A percentile compares a stretch with the other conserved stretches of the same genome.
These are phyloP conservation scores for Helogale parvula DNA, from an alignment of 2,113 vertebrate genomes.

Conservation along the genomic window DNA sequence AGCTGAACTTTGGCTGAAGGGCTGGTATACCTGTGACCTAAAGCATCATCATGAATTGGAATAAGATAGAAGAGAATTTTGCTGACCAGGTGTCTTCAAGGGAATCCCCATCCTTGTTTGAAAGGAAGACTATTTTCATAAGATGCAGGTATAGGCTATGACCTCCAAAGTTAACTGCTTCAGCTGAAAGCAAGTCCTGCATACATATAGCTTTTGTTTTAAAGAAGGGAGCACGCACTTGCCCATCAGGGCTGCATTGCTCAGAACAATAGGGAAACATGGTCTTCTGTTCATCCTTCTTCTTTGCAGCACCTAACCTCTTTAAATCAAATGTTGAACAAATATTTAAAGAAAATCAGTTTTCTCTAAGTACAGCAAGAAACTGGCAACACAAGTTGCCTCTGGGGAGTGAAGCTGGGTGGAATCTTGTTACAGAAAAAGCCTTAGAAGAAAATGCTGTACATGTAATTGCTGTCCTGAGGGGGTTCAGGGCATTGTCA, in stretches of 20 bases:
- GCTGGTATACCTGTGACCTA: not conserved
- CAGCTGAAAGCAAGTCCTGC: not conserved
- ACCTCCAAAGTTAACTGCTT: conserved; percentile 18
- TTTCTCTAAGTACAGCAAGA: conserved; percentile 66
- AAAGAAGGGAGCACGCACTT: not conserved
- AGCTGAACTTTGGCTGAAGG: not conserved
- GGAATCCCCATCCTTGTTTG: conserved; percentile 14
- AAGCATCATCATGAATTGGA: not conserved
- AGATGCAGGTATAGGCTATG: not conserved
- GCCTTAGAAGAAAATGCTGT: conserved; percentile 43
- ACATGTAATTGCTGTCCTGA: conserved; percentile 37
- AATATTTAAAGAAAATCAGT: conserved; percentile 72
- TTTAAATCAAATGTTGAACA: conserved; percentile 71
- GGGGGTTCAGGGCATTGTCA: not conserved
- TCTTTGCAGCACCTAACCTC: conserved; percentile 42
- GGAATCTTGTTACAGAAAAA: conserved; percentile 71
- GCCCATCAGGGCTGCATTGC: not conserved
- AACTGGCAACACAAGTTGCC: conserved; percentile 55
- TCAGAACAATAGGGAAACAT: not conserved
- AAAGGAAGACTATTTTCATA: conserved; percentile 33
- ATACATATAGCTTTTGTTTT: conserved; percentile 2
- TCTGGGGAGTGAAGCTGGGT: conserved; percentile 56
- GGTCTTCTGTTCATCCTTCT: not conserved
- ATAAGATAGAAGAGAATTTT: conserved; percentile 3
- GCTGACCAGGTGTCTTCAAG: not conserved